Evolutionary conservation across 2,888 invertebrate genomes (phyloP).

Genomic region (Cryptus viduatorius): DNA sequence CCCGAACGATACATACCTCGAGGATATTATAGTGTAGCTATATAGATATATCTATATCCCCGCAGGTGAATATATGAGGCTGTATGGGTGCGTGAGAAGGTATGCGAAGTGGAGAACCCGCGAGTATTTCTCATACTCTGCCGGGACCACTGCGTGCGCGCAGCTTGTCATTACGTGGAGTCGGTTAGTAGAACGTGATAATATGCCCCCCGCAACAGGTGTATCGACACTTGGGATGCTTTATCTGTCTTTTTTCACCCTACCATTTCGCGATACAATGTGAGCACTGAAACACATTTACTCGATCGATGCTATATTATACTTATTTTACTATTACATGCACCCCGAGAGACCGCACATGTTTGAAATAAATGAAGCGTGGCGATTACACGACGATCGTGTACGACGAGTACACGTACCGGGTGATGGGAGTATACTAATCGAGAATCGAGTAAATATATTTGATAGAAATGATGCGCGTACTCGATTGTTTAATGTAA

Average conservation of each 20-base stretch:
- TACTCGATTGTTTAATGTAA: no score
- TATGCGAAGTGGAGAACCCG: conserved; percentile 61
- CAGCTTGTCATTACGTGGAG: conserved; percentile 72
- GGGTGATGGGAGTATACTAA: background rate
- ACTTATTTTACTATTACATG: background rate
- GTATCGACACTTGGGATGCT: conserved; percentile 66
- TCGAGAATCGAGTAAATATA: background rate
- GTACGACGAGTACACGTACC: background rate
- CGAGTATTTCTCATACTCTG: conserved; percentile 63
- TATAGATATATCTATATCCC: conserved; percentile 18
- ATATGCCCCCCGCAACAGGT: conserved; percentile 72
- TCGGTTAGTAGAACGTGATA: conserved; percentile 74
- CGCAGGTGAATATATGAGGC: conserved; percentile 18
- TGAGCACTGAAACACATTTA: conserved; percentile 28
- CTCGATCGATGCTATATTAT: background rate
- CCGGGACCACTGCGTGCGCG: conserved; percentile 63
- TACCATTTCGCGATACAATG: background rate
- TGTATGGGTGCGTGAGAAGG: conserved; percentile 67
- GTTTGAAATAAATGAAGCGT: conserved; percentile 22
- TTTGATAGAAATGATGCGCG: no score
- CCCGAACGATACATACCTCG: conserved; percentile 32
- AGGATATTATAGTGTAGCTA: background rate
- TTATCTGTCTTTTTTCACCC: conserved; percentile 48
- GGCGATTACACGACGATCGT: conserved; percentile 33
- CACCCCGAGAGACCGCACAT: background rate